phyloP scores from a whole-genome alignment of 2,888 invertebrate genomes.

The Augiades crinisus region DNA sequence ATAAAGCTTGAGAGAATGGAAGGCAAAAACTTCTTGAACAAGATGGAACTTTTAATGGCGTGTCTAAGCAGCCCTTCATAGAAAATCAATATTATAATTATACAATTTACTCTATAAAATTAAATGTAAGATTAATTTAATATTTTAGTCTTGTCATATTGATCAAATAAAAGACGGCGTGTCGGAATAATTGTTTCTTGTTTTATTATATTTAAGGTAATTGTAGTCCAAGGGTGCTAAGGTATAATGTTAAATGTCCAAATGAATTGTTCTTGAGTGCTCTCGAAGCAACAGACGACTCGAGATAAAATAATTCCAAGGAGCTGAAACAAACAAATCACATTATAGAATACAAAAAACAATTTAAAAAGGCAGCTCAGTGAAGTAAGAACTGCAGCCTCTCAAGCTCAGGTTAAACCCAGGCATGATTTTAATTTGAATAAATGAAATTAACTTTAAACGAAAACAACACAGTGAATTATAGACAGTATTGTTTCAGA shows the following conservation, averaged over 20 bases:
- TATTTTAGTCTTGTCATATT: slow-evolving; percentile 18
- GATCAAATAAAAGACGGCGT: slow-evolving; percentile 38
- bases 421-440: too few species aligned
- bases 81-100: slow-evolving; percentile 3
- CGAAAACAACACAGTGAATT: too few species aligned
- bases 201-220: slow-evolving; percentile 66
- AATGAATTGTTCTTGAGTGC: slow-evolving; percentile 75
- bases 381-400: too few species aligned
- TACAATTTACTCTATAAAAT: slow-evolving; percentile 13
- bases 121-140: slow-evolving; percentile 33
- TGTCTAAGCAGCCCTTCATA: slow-evolving; percentile 88
- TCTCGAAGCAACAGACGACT: slow-evolving; percentile 57
- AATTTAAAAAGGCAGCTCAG: too few species aligned
- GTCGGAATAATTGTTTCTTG: slow-evolving; percentile 45
- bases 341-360: too few species aligned
- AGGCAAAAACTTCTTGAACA: slow-evolving; percentile 97
- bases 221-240: slow-evolving; percentile 72
- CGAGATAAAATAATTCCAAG: slow-evolving; percentile 57
- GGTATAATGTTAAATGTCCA: slow-evolving; percentile 78
- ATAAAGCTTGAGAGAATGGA: slow-evolving; percentile 96
- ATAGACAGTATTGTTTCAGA: too few species aligned
- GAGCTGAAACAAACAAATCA: slow-evolving; percentile 64
- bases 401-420: too few species aligned
- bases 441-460: too few species aligned
- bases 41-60: slow-evolving; percentile 98